Percentiles rank a stretch among this genome's conserved stretches.
Conservation (phyloP, 1,140 invertebrate species). For the Heliconius melpomene region DNA sequence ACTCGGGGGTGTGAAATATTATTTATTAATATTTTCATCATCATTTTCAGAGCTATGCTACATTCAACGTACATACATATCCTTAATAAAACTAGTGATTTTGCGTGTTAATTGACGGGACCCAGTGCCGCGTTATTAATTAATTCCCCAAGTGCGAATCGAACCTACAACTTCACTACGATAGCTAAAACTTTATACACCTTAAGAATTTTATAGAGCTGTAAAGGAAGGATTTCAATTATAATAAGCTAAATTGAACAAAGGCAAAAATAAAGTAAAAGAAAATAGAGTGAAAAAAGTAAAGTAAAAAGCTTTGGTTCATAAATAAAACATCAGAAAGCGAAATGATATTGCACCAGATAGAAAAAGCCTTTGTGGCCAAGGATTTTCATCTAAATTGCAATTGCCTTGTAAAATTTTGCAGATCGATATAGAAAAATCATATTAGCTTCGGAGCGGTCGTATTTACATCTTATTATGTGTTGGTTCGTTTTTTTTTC, state of each 20-base stretch:
- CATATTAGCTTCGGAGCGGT: slow-evolving; percentile 3
- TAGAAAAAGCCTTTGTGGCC: slow-evolving; percentile 18
- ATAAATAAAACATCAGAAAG: slow-evolving; percentile 32
- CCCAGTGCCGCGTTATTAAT: too few species aligned
- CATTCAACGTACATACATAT: too few species aligned
- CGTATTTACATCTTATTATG: slow-evolving; percentile 3
- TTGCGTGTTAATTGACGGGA: too few species aligned
- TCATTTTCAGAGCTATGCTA: too few species aligned
- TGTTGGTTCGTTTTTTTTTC: too few species aligned
- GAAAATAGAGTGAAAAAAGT: slow-evolving; percentile 13
- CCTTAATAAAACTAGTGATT: too few species aligned
- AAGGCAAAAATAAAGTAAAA: slow-evolving; percentile 6
- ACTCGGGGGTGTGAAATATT: too few species aligned
- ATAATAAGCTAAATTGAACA: slow-evolving; percentile 21
- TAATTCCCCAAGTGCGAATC: too few species aligned
- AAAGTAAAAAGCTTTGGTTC: slow-evolving; percentile 30
- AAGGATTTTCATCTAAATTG: slow-evolving; percentile 33
- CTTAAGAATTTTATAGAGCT: not conserved
- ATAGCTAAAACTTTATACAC: too few species aligned
- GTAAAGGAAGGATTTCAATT: not conserved
- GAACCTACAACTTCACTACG: too few species aligned
- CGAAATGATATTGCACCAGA: slow-evolving; percentile 20
- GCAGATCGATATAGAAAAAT: slow-evolving; percentile 14
- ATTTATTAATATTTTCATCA: too few species aligned
- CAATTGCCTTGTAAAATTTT: slow-evolving; percentile 29